These are phyloP conservation scores for Podiceps cristatus DNA, from an alignment of 2,113 vertebrate species.

Conservation along the genomic window DNA sequence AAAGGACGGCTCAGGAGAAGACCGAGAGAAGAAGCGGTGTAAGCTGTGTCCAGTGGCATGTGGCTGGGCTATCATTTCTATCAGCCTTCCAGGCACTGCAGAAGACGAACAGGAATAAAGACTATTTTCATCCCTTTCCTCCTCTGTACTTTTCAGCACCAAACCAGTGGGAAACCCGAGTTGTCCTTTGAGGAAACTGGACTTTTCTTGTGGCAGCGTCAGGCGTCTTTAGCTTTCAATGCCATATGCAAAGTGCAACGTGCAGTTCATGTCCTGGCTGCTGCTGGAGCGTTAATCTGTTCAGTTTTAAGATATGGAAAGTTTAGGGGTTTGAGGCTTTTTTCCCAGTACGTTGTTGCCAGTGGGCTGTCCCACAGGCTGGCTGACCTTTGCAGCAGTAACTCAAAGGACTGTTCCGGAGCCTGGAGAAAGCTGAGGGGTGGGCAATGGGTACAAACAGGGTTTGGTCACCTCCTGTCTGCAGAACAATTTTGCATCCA, in stretches of 20 bases:
- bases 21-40: background rate
- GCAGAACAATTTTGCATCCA: background rate
- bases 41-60: background rate
- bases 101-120: background rate
- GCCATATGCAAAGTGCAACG: background rate
- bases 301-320: accelerated
- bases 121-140: background rate
- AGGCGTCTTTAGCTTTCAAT: background rate
- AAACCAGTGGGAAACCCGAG: background rate
- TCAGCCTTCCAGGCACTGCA: background rate
- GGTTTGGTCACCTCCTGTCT: background rate
- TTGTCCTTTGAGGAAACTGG: background rate
- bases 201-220: background rate
- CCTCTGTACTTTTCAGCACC: background rate
- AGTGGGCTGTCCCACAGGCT: background rate
- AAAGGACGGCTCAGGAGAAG: background rate
- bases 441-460: background rate
- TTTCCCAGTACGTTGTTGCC: background rate
- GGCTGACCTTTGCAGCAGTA: background rate
- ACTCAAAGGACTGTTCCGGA: background rate
- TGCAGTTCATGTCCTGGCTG: background rate
- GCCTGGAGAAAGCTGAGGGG: background rate
- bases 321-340: background rate
- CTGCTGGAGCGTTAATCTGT: background rate
- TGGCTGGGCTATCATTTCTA: background rate